phyloP scores from a whole-genome alignment of 2,797 vertebrate species.

The Karalla daura region DNA sequence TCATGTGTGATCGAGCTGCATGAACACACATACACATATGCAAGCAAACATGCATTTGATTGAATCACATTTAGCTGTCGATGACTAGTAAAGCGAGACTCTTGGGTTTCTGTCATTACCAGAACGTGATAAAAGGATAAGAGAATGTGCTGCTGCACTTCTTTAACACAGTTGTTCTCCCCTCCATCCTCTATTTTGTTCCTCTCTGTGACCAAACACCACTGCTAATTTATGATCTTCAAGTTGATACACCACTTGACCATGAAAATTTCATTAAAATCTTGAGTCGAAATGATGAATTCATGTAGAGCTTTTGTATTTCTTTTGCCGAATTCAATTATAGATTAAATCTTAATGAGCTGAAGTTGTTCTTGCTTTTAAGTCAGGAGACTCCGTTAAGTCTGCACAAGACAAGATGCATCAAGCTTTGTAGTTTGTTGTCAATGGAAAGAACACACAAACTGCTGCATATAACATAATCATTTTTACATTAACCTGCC shows the following conservation, averaged over 20 bases:
- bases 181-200: conserved; percentile 1
- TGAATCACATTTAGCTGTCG: neutral
- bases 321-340: neutral
- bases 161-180: neutral
- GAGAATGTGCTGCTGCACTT: conserved; percentile 13
- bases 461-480: neutral
- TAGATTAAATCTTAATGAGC: neutral
- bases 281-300: too few relatives aligned
- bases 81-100: conserved; percentile 3
- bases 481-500: neutral
- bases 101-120: conserved; percentile 15
- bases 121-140: conserved; percentile 33
- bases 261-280: too few relatives aligned
- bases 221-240: neutral
- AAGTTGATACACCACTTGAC: too few relatives aligned
- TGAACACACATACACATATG: neutral
- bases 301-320: too few relatives aligned
- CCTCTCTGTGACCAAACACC: neutral
- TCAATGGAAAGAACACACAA: neutral
- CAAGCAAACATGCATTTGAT: neutral
- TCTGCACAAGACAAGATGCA: neutral
- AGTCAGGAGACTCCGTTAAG: neutral
- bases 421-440: neutral
- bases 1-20: neutral
- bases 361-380: neutral